Evolutionary conservation across 2,113 vertebrate genomes (phyloP), one percentile per base, ranked within the genome.

Genomic region (Notechis scutatus): DNA sequence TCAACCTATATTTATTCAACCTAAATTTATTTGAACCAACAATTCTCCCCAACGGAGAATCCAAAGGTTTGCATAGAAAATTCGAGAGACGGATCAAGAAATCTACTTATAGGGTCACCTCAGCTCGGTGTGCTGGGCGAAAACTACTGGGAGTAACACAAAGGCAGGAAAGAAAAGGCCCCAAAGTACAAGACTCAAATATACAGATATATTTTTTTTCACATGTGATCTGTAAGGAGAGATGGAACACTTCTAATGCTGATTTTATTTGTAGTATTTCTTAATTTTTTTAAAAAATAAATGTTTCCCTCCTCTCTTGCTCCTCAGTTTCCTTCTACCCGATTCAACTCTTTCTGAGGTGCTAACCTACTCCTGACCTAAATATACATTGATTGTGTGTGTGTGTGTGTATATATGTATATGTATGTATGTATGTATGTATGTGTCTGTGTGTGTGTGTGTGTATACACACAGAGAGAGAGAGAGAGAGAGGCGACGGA

Each of bases 321-420:
- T 92, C 91, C 94, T 95, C 96, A 74, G 89, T 90, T 95, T 92
- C 95, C 95, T 96, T 92, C 94, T 92, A 91, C 90, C 42, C 54
- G 94, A 95, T 93, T 92, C 94, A 93, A 14, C 29, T 1, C 21
- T 92, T 93, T 45, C 0, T 85, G 0, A 45, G 15, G 81, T 12
- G 2, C 18, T 4, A 88, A 1, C 0, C 92, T 0, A 94, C 92
- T 92, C 94, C 93, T 94, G 59, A 61, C n/a, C 34, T 81, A 81
- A 74, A 74, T 39, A 34, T 74, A 18, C n/a, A 34, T 15, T 18
- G n/a, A 6, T 12, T 34, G 64, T 29, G 15, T 2, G 7, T 24
- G 20, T 56, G 5, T 56, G 0, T 57, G 0, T 57, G 0, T 10
- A 2, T 10, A 3, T 69, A 4, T 56, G 1, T 21, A 0, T 56